Evolutionary conservation across 2,888 invertebrate species (phyloP).

Genomic region (Yponomeuta sedellus): DNA sequence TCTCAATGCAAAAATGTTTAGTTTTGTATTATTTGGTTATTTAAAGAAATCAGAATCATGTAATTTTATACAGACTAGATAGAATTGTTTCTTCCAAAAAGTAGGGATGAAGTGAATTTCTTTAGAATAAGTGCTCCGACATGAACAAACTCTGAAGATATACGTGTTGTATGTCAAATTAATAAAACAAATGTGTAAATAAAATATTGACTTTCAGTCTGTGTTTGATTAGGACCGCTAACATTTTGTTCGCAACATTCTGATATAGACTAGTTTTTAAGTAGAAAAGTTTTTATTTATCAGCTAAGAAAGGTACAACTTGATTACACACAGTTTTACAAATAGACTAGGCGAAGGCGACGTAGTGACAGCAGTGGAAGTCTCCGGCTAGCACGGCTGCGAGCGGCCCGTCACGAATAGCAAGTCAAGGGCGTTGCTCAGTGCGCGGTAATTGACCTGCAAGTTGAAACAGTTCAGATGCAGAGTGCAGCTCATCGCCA

Average conservation of each 20-base stretch:
- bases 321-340: not conserved
- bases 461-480: too few relatives aligned
- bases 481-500: too few relatives aligned
- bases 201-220: constrained; percentile 61
- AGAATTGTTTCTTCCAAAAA: constrained; percentile 63
- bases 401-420: constrained; percentile 75
- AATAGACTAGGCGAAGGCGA: not conserved
- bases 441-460: constrained; percentile 83
- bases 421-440: constrained; percentile 81
- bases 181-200: constrained; percentile 71
- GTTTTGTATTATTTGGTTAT: constrained; percentile 65
- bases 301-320: constrained; percentile 3
- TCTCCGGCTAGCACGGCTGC: constrained; percentile 46
- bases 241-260: too few relatives aligned
- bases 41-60: constrained; percentile 67
- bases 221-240: constrained; percentile 28
- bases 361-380: not conserved
- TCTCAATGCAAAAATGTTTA: constrained; percentile 67
- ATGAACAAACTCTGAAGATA: constrained; percentile 73
- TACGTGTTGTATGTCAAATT: constrained; percentile 63
- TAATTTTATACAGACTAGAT: constrained; percentile 61
- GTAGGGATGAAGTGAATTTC: constrained; percentile 59
- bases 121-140: constrained; percentile 65
- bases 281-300: too few relatives aligned
- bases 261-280: too few relatives aligned